Base-by-base conservation (phyloP, 2,888 invertebrate genomes). In the Tiliacea citrago region DNA sequence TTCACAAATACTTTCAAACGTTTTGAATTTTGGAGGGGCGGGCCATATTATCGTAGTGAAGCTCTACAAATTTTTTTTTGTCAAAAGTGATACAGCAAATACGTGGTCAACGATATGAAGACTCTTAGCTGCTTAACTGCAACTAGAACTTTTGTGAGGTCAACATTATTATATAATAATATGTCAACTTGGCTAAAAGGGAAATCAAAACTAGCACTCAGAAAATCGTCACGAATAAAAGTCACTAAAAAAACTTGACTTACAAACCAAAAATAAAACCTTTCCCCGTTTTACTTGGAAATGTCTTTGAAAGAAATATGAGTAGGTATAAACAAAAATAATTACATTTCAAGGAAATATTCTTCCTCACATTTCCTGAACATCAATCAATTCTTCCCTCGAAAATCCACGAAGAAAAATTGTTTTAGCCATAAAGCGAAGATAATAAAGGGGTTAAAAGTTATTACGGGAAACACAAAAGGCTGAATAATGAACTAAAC, bases 301-400 rank as follows among this genome's bases (percentile, higher is more conserved):
- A 66, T 42, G 51, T 45, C n/a, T 42, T 65, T 75, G 45, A 58
- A 61, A 42, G 29, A 49, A 51, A 69, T 47, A 35, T 29, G 9
- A 39, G 8, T n/a, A n/a, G n/a, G n/a, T 39, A 29, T 18, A 6
- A 53, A 12, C 6, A 5, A 63, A 53, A 60, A 73, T 39, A 47
- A 77, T 57, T 47, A 67, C 13, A 35, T 47, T 58, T n/a, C 12
- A 35, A 68, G 68, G 39, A 47, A 81, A 66, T 78, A 53, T 83
- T 79, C 61, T 62, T 63, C 9, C 24, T 55, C 18, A 55, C 18
- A 68, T 58, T 77, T 77, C 35, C n/a, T n/a, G 98, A 88, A 98
- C 98, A 86, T 86, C 76, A 84, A 86, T 86, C 81, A 84, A 81
- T 82, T 73, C 53, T 67, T 63, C 51, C 68, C 63, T 39, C 10